These are phyloP conservation scores for Nymphalis c-album DNA, from an alignment of 2,888 invertebrate genomes.

Conservation along the genomic window DNA sequence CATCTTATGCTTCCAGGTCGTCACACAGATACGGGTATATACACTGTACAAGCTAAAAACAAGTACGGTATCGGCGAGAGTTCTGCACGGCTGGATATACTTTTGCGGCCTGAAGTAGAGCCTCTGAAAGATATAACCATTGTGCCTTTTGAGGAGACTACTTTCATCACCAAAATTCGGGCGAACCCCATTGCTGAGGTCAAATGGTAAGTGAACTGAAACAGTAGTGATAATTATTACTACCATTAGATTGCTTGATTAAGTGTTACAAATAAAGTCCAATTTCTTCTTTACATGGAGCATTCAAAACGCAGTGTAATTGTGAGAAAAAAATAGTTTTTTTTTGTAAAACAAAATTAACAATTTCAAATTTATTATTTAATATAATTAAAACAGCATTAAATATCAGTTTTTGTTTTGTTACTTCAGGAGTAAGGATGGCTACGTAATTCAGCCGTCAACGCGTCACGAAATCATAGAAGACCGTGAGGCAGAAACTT, in stretches of 20 bases:
- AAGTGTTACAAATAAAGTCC: too few species aligned
- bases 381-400: too few species aligned
- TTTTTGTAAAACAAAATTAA: too few species aligned
- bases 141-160: conserved; percentile 88
- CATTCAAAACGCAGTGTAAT: too few species aligned
- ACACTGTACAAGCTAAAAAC: conserved; percentile 89
- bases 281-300: too few species aligned
- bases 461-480: conserved; percentile 82
- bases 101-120: conserved; percentile 89
- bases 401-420: neutral
- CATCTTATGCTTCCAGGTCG: conserved; percentile 69
- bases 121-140: conserved; percentile 87
- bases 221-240: too few species aligned
- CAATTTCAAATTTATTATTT: too few species aligned
- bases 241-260: too few species aligned
- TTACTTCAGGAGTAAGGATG: conserved; percentile 82
- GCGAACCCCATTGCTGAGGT: conserved; percentile 95
- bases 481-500: conserved; percentile 83
- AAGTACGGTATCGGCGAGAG: conserved; percentile 89
- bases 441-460: conserved; percentile 81
- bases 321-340: too few species aligned
- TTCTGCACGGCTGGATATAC: conserved; percentile 88
- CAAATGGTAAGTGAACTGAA: conserved; percentile 85
- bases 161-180: conserved; percentile 89
- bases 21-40: conserved; percentile 90